phyloP scores from a whole-genome alignment of 2,797 vertebrate genomes.

The Ptychadena robeensis region DNA sequence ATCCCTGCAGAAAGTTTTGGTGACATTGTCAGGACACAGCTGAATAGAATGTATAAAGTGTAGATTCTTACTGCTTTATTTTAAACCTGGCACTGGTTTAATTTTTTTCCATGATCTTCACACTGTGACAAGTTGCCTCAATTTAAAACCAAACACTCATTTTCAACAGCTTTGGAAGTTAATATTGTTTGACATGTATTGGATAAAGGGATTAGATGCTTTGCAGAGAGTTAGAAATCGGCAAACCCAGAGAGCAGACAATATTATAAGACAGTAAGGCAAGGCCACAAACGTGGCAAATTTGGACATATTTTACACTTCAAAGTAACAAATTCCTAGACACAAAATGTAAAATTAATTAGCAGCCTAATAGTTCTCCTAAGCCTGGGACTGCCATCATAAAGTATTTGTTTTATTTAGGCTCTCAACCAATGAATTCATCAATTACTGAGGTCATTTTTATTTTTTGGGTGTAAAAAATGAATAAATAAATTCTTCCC shows the following conservation, averaged over 20 bases:
- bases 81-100: slow-evolving; percentile 39
- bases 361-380: slow-evolving; percentile 6
- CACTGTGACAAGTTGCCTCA: slow-evolving; percentile 21
- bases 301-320: slow-evolving; percentile 12
- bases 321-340: slow-evolving; percentile 2
- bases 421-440: neutral
- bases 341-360: slow-evolving; percentile 19
- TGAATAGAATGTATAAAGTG: neutral
- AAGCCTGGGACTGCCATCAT: neutral
- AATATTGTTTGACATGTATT: slow-evolving; percentile 55
- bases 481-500: neutral
- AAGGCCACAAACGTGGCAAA: slow-evolving; percentile 11
- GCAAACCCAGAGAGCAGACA: slow-evolving; percentile 16
- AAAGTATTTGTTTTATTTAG: slow-evolving; percentile 31
- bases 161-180: slow-evolving; percentile 51
- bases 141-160: slow-evolving; percentile 39
- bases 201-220: slow-evolving; percentile 55
- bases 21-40: neutral
- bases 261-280: neutral
- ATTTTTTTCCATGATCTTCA: slow-evolving; percentile 47
- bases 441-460: slow-evolving; percentile 10
- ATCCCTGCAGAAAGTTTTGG: neutral
- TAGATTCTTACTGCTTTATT: neutral
- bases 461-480: too few relatives aligned
- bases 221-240: slow-evolving; percentile 36